Base-by-base conservation (phyloP, 2,113 vertebrate species). In the Tapirus terrestris region DNA sequence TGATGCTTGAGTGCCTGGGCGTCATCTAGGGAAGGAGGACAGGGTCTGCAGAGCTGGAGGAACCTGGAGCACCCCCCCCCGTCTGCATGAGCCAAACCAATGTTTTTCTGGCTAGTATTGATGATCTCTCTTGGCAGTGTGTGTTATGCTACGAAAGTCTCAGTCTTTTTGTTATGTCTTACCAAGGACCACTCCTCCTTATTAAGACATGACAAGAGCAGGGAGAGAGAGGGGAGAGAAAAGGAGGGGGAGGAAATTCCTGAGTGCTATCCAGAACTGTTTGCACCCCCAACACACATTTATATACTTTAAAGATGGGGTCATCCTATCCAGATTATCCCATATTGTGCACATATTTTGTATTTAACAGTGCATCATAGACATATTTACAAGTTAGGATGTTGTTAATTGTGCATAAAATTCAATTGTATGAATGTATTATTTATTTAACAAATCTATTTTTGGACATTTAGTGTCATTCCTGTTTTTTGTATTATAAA, bases 401-500 rank as follows among this genome's bases (percentile, higher is more conserved):
- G 58, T 87, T 70, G 81, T 56, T 73, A 80, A 73, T 65, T n/a
- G 43, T 39, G 18, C 33, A 27, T 75, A 45, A 67, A 81, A 81
- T 82, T 81, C 45, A 88, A 33, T 65, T n/a, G 53, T 39, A 48
- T 58, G 29, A 81, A 58, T 65, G 9, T 82, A 53, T 73, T 53
- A 43, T 81, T 53, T 76, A 90, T 67, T 80, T 87, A 73, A 92
- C 67, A 87, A 73, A 92, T n/a, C 51, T 81, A 56, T 39, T 75
- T 87, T 81, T 72, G 21, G 36, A 87, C 51, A 65, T 81, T 53
- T 25, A 87, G 16, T 25, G n/a, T 58, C 6, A 17, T 63, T 65
- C 14, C 6, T 39, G 10, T 80, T 85, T 92, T 76, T 77, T 65
- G n/a, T 81, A 63, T 73, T 53, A 73, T 63, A 65, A 85, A 18